Conservation (phyloP, 2,888 invertebrate species). For the Pammene aurita region DNA sequence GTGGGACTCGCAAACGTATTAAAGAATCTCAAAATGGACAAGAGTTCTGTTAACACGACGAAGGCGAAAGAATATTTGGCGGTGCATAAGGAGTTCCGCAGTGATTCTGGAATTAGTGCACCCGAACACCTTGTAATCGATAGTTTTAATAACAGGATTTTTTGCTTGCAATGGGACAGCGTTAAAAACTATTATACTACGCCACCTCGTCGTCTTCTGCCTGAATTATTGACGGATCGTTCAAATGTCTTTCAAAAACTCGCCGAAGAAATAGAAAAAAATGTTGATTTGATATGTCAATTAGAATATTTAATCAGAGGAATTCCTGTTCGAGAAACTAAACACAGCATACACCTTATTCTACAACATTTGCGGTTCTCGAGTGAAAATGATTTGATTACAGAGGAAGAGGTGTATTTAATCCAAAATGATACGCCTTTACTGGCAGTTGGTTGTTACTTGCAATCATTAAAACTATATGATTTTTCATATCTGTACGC, state of each 20-base stretch:
- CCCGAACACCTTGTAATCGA: not conserved
- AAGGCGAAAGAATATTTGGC: conserved; percentile 22
- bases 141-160: conserved; percentile 9
- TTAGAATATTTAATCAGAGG: conserved; percentile 48
- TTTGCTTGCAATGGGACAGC: not conserved
- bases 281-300: conserved; percentile 47
- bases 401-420: not conserved
- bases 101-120: not conserved
- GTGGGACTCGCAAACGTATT: conserved; percentile 18
- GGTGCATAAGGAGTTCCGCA: conserved; percentile 23
- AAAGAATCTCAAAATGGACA: conserved; percentile 14
- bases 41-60: conserved; percentile 12
- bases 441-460: conserved; percentile 41
- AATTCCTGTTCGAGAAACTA: conserved; percentile 45
- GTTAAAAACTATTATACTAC: not conserved
- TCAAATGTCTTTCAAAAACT: conserved; percentile 38
- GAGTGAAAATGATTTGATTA: conserved; percentile 22
- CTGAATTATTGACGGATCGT: not conserved
- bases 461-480: conserved; percentile 6
- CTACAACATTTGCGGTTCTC: conserved; percentile 44
- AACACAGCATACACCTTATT: conserved; percentile 49
- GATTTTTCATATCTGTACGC: conserved; percentile 7
- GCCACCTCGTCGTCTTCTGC: not conserved
- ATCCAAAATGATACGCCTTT: conserved; percentile 34
- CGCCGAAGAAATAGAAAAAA: conserved; percentile 43